These are phyloP conservation scores for Rhodophaea formosa DNA, from an alignment of 2,888 invertebrate genomes.

Conservation along the genomic window DNA sequence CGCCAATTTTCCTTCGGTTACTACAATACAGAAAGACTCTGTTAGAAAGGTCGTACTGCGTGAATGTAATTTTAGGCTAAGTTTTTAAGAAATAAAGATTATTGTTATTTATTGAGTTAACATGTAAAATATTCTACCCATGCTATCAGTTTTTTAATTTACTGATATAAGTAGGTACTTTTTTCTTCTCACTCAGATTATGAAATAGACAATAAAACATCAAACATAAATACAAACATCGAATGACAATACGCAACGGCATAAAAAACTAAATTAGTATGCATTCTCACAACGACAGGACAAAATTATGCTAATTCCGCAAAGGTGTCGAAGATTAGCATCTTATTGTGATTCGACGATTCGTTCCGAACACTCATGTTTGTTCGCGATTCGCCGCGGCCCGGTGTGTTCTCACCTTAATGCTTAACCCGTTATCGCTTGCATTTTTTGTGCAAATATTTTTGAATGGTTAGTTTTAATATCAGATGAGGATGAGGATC, in stretches of 20 bases:
- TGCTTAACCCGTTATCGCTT: conserved; percentile 19
- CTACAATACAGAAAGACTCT: no score
- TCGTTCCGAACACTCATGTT: conserved; percentile 70
- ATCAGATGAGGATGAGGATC: no score
- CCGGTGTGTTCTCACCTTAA: conserved; percentile 59
- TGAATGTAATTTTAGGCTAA: no score
- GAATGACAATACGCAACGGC: conserved; percentile 2
- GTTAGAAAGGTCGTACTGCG: no score
- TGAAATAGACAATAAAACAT: no score
- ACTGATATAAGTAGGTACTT: no score
- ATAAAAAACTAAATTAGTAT: conserved; percentile 20
- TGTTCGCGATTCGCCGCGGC: conserved; percentile 68
- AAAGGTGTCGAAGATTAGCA: conserved; percentile 79
- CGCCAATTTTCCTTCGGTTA: no score
- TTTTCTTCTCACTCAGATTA: no score
- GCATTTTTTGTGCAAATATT: background rate
- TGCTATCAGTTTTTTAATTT: no score
- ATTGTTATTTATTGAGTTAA: no score
- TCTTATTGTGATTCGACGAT: conserved; percentile 73
- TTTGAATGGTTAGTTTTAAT: background rate
- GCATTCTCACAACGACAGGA: conserved; percentile 38
- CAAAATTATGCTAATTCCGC: conserved; percentile 65
- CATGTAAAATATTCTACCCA: no score
- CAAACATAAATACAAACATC: background rate
- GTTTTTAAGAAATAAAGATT: no score